These are phyloP conservation scores for Exocentrus adspersus DNA, from an alignment of 2,888 invertebrate genomes.

Conservation along the genomic window DNA sequence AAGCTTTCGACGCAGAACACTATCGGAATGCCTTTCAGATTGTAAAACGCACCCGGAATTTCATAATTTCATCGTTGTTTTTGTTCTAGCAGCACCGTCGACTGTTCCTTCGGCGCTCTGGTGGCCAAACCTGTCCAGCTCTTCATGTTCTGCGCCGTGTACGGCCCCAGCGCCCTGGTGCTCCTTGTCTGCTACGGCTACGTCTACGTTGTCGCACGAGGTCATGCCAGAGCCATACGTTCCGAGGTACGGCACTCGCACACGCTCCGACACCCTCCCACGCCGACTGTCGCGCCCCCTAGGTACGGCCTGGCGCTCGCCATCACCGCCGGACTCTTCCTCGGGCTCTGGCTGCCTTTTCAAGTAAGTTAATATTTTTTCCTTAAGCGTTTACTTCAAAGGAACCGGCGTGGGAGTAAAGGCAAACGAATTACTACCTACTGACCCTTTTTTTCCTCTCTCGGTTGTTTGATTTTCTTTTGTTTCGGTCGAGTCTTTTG, in stretches of 20 bases:
- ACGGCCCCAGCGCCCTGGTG: constrained; percentile 69
- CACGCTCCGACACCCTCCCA: constrained; percentile 63
- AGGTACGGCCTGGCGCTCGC: constrained; percentile 72
- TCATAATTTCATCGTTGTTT: too few relatives aligned
- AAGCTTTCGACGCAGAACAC: too few relatives aligned
- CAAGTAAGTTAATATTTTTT: constrained; percentile 60
- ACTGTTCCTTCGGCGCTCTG: constrained; percentile 65
- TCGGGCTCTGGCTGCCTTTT: constrained; percentile 71
- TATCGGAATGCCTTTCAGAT: too few relatives aligned
- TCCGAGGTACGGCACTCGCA: constrained; percentile 70
- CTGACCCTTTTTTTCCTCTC: too few relatives aligned
- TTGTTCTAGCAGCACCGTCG: constrained; percentile 56
- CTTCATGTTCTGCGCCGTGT: constrained; percentile 69
- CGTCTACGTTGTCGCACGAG: constrained; percentile 71
- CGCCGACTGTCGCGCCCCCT: constrained; percentile 59
- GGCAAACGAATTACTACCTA: too few relatives aligned
- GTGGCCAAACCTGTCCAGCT: constrained; percentile 68
- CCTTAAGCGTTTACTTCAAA: too few relatives aligned
- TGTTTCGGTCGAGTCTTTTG: too few relatives aligned
- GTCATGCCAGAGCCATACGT: constrained; percentile 70
- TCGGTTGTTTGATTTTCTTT: too few relatives aligned
- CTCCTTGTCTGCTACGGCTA: constrained; percentile 71
- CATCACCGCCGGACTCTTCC: constrained; percentile 71
- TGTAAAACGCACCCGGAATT: too few relatives aligned
- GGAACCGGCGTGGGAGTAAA: too few relatives aligned